Percentiles rank a stretch among this genome's conserved stretches.
Conservation (phyloP, 2,113 vertebrate species). For the Anoura caudifer region DNA sequence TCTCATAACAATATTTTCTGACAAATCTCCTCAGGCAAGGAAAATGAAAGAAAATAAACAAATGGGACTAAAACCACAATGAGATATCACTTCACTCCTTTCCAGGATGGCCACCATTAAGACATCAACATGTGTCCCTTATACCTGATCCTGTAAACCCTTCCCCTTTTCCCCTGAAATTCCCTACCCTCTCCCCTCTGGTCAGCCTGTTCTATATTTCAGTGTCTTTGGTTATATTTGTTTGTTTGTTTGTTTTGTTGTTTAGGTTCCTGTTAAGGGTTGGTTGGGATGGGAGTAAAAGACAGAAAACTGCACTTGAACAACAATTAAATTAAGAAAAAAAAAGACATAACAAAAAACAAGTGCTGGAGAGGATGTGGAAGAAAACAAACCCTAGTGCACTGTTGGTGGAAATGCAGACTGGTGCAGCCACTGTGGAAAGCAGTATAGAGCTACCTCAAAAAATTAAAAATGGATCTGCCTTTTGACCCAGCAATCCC, state of each 20-base stretch:
- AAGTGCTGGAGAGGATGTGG: background rate
- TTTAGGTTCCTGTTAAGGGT: too few relatives aligned
- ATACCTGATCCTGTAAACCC: too few relatives aligned
- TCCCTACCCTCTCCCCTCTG: too few relatives aligned
- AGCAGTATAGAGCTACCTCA: background rate
- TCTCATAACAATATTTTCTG: background rate
- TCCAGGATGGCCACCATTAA: background rate
- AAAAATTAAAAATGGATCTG: background rate
- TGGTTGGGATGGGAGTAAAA: too few relatives aligned
- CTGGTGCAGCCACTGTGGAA: background rate
- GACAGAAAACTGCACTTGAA: too few relatives aligned
- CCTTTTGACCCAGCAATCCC: background rate
- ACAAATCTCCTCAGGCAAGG: background rate
- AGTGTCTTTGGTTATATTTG: too few relatives aligned
- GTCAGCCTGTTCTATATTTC: too few relatives aligned
- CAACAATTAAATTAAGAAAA: too few relatives aligned
- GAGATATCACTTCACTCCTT: background rate
- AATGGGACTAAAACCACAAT: background rate
- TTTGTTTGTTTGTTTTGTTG: too few relatives aligned
- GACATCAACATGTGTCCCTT: background rate
- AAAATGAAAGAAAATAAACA: background rate
- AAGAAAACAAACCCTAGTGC: background rate
- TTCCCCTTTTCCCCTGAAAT: too few relatives aligned
- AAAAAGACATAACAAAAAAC: background rate
- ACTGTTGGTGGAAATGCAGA: background rate